phyloP scores from a whole-genome alignment of 2,113 vertebrate genomes.

The Climacteris rufus region DNA sequence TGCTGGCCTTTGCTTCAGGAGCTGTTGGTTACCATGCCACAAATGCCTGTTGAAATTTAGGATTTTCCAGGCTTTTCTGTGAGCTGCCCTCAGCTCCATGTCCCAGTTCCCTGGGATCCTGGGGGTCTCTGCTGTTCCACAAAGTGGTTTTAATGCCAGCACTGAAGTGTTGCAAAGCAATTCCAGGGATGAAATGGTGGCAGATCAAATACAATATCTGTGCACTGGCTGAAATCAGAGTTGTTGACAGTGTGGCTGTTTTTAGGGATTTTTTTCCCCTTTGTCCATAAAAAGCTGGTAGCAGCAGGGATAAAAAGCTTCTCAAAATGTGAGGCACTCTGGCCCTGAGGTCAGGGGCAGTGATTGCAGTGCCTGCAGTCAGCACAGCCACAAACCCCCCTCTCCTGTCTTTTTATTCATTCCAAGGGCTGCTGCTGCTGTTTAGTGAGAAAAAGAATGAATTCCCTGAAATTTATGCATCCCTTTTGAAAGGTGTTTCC shows the following conservation, averaged over 20 bases:
- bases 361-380: background rate
- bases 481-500: background rate
- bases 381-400: background rate
- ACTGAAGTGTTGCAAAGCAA: background rate
- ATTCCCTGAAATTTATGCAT: background rate
- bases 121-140: background rate
- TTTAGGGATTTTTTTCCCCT: background rate
- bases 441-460: background rate
- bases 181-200: background rate
- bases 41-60: background rate
- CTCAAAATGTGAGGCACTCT: background rate
- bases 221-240: background rate
- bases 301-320: background rate
- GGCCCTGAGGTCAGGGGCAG: background rate
- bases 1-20: background rate
- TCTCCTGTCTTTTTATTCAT: background rate
- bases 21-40: background rate
- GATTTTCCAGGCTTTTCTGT: background rate
- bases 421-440: background rate
- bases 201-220: background rate
- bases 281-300: background rate
- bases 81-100: background rate
- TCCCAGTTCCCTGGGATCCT: background rate
- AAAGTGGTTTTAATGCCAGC: background rate
- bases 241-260: background rate